These are phyloP conservation scores for Bathynomus jamesi DNA, from an alignment of 1,140 invertebrate genomes.

Conservation along the genomic window DNA sequence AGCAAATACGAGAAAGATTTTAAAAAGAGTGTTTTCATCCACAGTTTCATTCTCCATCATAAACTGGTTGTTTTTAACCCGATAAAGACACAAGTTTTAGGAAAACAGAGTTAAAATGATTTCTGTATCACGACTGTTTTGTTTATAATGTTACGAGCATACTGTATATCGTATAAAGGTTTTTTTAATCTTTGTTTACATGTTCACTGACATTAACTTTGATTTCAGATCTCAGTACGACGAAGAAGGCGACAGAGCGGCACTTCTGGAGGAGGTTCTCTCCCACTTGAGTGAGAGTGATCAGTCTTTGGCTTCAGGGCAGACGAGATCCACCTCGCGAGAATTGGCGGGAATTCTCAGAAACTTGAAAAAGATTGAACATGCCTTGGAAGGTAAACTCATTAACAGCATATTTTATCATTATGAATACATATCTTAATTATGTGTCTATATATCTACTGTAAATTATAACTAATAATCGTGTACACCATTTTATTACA, in stretches of 20 bases:
- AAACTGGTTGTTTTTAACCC: too few relatives aligned
- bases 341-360: constrained; percentile 53
- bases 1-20: too few relatives aligned
- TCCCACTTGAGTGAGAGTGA: constrained; percentile 39
- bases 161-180: not conserved
- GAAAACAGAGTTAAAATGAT: too few relatives aligned
- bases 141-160: not conserved
- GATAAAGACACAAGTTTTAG: too few relatives aligned
- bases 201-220: not conserved
- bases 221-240: constrained; percentile 42
- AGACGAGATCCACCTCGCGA: constrained; percentile 42
- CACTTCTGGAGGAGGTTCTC: constrained; percentile 44
- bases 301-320: constrained; percentile 37
- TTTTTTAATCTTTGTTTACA: not conserved
- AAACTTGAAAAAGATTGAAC: constrained; percentile 54
- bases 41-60: too few relatives aligned
- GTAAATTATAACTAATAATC: not conserved
- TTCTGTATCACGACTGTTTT: too few relatives aligned
- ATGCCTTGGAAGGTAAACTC: constrained; percentile 50
- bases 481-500: too few relatives aligned
- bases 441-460: not conserved
- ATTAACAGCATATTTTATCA: not conserved
- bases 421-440: not conserved
- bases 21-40: too few relatives aligned
- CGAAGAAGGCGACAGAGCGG: constrained; percentile 43